phyloP scores from a whole-genome alignment of 2,888 invertebrate species.

The Calliopum simillimum region DNA sequence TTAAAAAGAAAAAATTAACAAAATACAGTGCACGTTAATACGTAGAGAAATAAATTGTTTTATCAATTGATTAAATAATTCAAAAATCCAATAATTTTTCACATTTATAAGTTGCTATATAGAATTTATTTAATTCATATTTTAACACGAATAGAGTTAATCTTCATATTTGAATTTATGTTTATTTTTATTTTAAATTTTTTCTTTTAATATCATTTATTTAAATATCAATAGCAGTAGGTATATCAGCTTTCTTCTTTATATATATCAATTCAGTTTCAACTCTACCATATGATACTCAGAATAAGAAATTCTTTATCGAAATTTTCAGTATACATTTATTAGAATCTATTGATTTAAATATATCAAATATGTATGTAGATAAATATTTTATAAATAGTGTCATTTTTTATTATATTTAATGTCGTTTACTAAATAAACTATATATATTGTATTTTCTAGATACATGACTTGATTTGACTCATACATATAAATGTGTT shows the following conservation, averaged over 20 bases:
- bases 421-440: constrained; percentile 45
- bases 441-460: constrained; percentile 43
- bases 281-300: no score
- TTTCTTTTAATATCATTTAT: constrained; percentile 4
- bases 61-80: neutral
- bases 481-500: constrained; percentile 38
- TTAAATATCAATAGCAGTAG: no score
- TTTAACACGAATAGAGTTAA: constrained; percentile 26
- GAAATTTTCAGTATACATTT: neutral
- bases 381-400: constrained; percentile 42
- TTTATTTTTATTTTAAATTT: constrained; percentile 3
- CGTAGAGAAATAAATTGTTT: neutral
- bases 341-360: constrained; percentile 12
- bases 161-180: constrained; percentile 11
- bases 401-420: constrained; percentile 44
- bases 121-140: constrained; percentile 6
- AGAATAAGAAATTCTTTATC: no score
- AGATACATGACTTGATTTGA: constrained; percentile 11
- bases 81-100: constrained; percentile 3
- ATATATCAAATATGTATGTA: constrained; percentile 34
- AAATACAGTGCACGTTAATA: neutral
- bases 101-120: constrained; percentile 6
- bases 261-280: constrained; percentile 20
- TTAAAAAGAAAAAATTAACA: no score
- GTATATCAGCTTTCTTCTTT: no score